Percentiles rank a stretch among this genome's conserved stretches.
Evolutionary conservation across 2,888 invertebrate species (phyloP).

Genomic region (Agrotis puta): DNA sequence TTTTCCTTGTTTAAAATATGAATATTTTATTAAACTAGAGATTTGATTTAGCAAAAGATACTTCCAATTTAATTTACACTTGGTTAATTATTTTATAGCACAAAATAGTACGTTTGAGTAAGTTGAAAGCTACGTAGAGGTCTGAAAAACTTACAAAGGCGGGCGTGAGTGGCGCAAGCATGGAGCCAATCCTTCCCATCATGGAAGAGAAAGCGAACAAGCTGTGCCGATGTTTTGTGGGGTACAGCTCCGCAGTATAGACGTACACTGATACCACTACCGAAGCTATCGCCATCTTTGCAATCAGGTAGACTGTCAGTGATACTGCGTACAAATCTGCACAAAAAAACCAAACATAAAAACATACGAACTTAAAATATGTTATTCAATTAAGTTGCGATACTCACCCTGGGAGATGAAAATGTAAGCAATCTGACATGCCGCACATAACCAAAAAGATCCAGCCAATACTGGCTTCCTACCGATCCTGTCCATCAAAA

Average conservation of each 20-base stretch:
- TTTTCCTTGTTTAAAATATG: not conserved
- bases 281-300: constrained; percentile 91
- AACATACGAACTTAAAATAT: not conserved
- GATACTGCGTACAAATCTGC: constrained; percentile 73
- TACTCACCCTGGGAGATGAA: constrained; percentile 87
- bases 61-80: not conserved
- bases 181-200: constrained; percentile 91
- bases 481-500: constrained; percentile 91
- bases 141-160: constrained; percentile 86
- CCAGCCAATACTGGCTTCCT: constrained; percentile 90
- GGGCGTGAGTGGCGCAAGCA: constrained; percentile 92
- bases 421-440: constrained; percentile 90
- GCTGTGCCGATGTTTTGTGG: constrained; percentile 91
- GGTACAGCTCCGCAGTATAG: constrained; percentile 92
- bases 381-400: not conserved
- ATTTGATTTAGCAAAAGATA: not conserved
- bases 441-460: constrained; percentile 91
- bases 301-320: constrained; percentile 88
- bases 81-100: not conserved
- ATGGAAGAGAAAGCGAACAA: constrained; percentile 92
- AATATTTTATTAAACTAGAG: not conserved
- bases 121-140: not conserved
- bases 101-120: not conserved
- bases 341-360: not conserved
- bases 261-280: constrained; percentile 91